These are phyloP conservation scores for Melanotaenia boesemani DNA, from an alignment of 2,797 vertebrate genomes.

Conservation along the genomic window DNA sequence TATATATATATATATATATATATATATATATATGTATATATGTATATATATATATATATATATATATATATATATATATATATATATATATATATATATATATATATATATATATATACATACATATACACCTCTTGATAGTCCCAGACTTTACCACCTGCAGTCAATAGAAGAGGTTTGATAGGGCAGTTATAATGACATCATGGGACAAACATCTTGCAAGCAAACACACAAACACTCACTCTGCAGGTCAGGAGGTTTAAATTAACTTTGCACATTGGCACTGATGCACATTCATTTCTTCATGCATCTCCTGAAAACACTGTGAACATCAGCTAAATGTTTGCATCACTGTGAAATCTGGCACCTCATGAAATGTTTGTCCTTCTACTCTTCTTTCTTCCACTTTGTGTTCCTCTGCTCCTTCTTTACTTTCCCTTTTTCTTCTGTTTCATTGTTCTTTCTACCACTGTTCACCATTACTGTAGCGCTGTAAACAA, in stretches of 20 bases:
- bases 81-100: too few relatives aligned
- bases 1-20: too few relatives aligned
- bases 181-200: slow-evolving; percentile 31
- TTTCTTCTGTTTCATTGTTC: not conserved
- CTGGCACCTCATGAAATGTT: not conserved
- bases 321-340: not conserved
- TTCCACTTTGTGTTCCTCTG: not conserved
- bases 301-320: slow-evolving; percentile 1
- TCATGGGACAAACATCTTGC: slow-evolving; percentile 50
- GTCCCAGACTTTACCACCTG: slow-evolving; percentile 23
- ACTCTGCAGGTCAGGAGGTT: slow-evolving; percentile 27
- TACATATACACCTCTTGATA: slow-evolving; percentile 8
- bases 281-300: not conserved
- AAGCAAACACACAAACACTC: slow-evolving; percentile 4
- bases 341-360: not conserved
- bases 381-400: not conserved
- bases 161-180: not conserved
- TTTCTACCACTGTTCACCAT: not conserved
- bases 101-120: too few relatives aligned
- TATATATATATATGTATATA: too few relatives aligned
- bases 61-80: too few relatives aligned
- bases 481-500: not conserved
- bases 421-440: not conserved
- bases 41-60: too few relatives aligned
- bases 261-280: slow-evolving; percentile 7